Evolutionary conservation across 2,113 vertebrate genomes (phyloP).

Genomic region (Collichthys lucidus): DNA sequence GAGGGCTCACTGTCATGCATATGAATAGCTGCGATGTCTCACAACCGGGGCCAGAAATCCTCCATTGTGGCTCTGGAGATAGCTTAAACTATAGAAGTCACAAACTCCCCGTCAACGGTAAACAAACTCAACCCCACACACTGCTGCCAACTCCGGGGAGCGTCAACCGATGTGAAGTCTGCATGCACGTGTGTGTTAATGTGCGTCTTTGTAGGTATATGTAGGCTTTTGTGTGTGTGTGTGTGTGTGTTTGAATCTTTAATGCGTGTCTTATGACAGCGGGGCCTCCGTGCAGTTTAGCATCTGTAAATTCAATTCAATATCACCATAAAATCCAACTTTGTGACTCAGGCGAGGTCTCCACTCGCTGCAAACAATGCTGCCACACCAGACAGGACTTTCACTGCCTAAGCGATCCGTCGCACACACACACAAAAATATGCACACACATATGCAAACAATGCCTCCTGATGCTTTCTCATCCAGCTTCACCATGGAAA

Average conservation of each 20-base stretch:
- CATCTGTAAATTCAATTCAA: conserved; percentile 65
- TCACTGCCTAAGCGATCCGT: background rate
- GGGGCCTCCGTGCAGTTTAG: conserved; percentile 28
- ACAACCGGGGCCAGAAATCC: conserved; percentile 69
- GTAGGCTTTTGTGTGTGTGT: background rate
- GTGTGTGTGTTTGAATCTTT: conserved; percentile 67
- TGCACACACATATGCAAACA: conserved; percentile 32
- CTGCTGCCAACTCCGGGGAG: conserved; percentile 6
- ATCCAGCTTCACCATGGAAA: conserved; percentile 77
- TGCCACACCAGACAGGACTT: conserved; percentile 7
- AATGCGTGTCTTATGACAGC: conserved; percentile 57
- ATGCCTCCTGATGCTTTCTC: conserved; percentile 27
- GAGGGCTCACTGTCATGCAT: conserved; percentile 74
- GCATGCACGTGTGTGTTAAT: background rate
- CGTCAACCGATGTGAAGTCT: background rate
- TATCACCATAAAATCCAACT: conserved; percentile 51
- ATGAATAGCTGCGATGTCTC: conserved; percentile 77
- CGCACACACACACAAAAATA: conserved; percentile 9
- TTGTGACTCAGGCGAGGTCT: conserved; percentile 34
- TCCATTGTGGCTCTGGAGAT: conserved; percentile 58
- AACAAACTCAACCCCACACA: conserved; percentile 28
- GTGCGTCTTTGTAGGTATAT: conserved; percentile 4
- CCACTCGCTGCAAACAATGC: conserved; percentile 15
- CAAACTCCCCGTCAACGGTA: conserved; percentile 52
- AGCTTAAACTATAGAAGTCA: conserved; percentile 61